Percentiles rank a stretch among this genome's conserved stretches.
Evolutionary conservation across 2,797 vertebrate genomes (phyloP).

Genomic region (Bovichtus diacanthus): DNA sequence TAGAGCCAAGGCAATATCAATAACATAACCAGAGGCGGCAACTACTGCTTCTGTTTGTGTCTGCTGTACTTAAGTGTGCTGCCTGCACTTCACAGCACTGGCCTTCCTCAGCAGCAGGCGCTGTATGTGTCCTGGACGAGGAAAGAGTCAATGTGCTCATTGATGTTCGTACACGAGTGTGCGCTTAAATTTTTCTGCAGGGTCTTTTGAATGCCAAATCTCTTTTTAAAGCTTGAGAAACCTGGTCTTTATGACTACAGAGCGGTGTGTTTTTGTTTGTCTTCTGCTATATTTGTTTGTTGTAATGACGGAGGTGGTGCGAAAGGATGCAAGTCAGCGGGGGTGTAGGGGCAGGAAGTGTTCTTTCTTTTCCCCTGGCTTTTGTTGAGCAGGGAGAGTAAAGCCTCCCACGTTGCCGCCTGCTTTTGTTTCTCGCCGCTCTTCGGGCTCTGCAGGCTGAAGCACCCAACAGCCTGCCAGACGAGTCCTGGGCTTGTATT

Average conservation of each 20-base stretch:
- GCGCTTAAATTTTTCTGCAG: conserved; percentile 58
- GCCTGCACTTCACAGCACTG: conserved; percentile 57
- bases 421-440: conserved; percentile 67
- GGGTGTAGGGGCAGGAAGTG: conserved; percentile 71
- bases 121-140: conserved; percentile 62
- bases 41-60: conserved; percentile 54
- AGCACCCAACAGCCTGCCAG: conserved; percentile 65
- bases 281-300: conserved; percentile 67
- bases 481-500: conserved; percentile 48
- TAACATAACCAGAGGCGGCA: conserved; percentile 59
- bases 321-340: conserved; percentile 70
- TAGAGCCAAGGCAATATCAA: conserved; percentile 47
- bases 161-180: conserved; percentile 57
- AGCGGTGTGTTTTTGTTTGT: conserved; percentile 38
- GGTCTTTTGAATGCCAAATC: conserved; percentile 52
- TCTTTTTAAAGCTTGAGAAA: conserved; percentile 37
- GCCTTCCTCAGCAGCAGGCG: conserved; percentile 62
- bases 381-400: conserved; percentile 67
- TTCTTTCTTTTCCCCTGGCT: conserved; percentile 71
- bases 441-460: conserved; percentile 56
- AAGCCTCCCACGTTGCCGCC: conserved; percentile 78
- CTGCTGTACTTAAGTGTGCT: conserved; percentile 57
- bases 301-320: conserved; percentile 66
- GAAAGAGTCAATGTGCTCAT: conserved; percentile 66
- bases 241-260: conserved; percentile 42